Conservation (phyloP, 2,797 vertebrate genomes). For the Numenius phaeopus region DNA sequence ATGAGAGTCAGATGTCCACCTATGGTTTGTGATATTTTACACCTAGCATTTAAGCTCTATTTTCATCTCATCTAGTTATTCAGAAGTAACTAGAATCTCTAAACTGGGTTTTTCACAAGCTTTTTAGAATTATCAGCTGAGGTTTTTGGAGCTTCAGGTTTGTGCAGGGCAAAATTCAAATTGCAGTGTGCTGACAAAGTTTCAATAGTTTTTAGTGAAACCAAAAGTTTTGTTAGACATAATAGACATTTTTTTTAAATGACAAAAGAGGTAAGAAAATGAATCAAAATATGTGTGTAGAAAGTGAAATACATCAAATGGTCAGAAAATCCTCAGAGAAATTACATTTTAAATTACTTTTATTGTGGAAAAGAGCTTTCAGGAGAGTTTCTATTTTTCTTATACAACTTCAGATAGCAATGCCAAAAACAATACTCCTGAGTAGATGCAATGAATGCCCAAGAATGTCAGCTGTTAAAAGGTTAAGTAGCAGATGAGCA, state of each 20-base stretch:
- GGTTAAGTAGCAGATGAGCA: neutral
- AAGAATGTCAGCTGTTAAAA: neutral
- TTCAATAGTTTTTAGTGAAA: neutral
- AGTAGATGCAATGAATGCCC: neutral
- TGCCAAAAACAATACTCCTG: neutral
- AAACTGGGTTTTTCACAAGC: neutral
- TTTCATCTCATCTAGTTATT: neutral
- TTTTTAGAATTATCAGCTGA: neutral
- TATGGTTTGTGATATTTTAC: neutral
- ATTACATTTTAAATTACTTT: neutral
- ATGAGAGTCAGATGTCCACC: neutral
- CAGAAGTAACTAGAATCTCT: neutral
- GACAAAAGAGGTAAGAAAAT: neutral
- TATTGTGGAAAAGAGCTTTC: neutral
- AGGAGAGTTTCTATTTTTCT: neutral
- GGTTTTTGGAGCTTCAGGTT: neutral
- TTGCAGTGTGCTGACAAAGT: neutral
- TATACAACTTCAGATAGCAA: neutral
- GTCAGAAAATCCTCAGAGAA: neutral
- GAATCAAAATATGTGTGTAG: accelerated
- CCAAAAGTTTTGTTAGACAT: neutral
- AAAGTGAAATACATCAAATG: neutral
- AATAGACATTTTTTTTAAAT: neutral
- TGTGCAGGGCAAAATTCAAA: neutral
- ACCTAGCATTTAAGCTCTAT: neutral